Percentiles rank a stretch among this genome's conserved stretches.
These are phyloP conservation scores for Protobothrops mucrosquamatus DNA, from an alignment of 2,113 vertebrate genomes.

Conservation along the genomic window DNA sequence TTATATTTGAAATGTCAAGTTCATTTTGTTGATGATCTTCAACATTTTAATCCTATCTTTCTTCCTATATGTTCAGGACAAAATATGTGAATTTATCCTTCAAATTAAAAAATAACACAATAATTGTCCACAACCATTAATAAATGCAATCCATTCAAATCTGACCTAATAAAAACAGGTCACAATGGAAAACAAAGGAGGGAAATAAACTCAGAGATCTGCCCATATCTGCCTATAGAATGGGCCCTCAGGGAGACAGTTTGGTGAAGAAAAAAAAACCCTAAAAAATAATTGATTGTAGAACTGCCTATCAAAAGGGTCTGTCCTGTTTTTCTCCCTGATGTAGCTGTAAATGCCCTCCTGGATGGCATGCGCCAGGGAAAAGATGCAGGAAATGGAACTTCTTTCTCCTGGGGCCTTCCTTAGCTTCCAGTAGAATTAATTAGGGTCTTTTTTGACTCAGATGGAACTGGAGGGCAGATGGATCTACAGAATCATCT, in stretches of 20 bases:
- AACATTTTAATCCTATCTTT: background rate
- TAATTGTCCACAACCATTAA: background rate
- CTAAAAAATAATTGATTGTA: background rate
- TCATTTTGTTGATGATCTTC: background rate
- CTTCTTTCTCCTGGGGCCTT: background rate
- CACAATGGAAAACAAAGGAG: background rate
- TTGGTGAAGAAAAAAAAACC: background rate
- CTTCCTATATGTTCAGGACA: background rate
- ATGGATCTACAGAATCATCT: background rate
- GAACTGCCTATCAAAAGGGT: background rate
- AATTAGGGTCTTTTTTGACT: background rate
- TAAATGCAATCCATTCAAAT: background rate
- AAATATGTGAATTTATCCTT: background rate
- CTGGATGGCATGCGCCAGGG: background rate
- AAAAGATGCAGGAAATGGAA: background rate
- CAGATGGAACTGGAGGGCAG: background rate
- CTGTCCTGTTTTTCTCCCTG: background rate
- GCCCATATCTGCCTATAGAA: background rate
- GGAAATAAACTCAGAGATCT: background rate
- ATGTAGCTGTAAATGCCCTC: background rate
- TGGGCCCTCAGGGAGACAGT: background rate
- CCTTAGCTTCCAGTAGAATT: background rate
- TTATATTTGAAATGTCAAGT: background rate
- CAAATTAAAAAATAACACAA: background rate
- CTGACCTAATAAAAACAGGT: background rate